Conservation (phyloP, 2,113 vertebrate genomes). For the Sclerurus mexicanus region DNA sequence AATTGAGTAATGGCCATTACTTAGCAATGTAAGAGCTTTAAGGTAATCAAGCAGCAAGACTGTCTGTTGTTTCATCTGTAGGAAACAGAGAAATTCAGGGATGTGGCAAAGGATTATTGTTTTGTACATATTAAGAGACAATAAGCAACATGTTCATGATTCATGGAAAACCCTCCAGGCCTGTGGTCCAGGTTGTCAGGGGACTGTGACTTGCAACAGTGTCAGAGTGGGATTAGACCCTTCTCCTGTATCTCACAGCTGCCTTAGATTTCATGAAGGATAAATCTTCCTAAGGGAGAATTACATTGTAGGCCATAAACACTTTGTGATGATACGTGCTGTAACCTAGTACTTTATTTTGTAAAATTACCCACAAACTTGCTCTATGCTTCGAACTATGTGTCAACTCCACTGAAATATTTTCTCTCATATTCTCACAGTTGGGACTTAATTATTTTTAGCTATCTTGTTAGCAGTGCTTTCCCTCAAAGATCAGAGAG, state of each 20-base stretch:
- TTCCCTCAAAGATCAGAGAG: background rate
- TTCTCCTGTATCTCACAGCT: conserved; percentile 53
- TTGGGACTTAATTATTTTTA: background rate
- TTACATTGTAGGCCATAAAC: conserved; percentile 41
- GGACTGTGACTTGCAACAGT: background rate
- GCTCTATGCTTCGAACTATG: background rate
- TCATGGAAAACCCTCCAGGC: background rate
- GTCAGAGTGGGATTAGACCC: conserved; percentile 31
- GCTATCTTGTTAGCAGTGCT: background rate
- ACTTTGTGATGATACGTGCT: background rate
- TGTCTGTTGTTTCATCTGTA: background rate
- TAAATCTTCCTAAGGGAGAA: conserved; percentile 39
- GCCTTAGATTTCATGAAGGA: conserved; percentile 36
- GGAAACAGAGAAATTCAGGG: background rate
- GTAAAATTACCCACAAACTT: background rate
- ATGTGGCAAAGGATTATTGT: background rate
- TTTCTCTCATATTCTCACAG: background rate
- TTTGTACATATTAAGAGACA: background rate
- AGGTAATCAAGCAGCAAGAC: background rate
- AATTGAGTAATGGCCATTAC: background rate
- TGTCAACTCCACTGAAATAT: background rate
- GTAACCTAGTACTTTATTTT: background rate
- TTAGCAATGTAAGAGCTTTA: background rate
- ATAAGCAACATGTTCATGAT: background rate
- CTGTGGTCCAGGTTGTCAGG: background rate